Percentiles rank a stretch among this genome's conserved stretches.
Conservation (phyloP, 2,113 vertebrate genomes). For the Hippocampus zosterae region DNA sequence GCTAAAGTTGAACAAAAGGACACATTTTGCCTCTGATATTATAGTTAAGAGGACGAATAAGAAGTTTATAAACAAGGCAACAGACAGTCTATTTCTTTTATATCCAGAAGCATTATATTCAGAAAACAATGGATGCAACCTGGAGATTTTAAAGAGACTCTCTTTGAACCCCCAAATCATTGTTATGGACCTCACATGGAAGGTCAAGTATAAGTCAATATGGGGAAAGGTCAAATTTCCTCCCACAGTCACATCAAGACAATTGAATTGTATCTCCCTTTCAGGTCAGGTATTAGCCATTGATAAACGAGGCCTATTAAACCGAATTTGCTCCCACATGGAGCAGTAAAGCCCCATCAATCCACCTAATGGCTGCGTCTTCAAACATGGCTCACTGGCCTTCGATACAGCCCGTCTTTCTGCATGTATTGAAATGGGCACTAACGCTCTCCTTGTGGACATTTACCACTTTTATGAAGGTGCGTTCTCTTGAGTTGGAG, state of each 20-base stretch:
- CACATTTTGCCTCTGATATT: slow-evolving; percentile 27
- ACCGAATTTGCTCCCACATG: slow-evolving; percentile 49
- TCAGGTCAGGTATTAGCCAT: slow-evolving; percentile 22
- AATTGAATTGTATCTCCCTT: slow-evolving; percentile 20
- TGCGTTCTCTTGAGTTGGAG: slow-evolving; percentile 33
- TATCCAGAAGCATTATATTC: slow-evolving; percentile 2
- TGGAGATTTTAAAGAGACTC: slow-evolving; percentile 5
- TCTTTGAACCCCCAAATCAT: slow-evolving; percentile 9
- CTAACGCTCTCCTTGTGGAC: slow-evolving; percentile 45
- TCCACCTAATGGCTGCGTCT: slow-evolving; percentile 49
- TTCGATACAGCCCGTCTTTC: slow-evolving; percentile 19
- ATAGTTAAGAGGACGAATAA: slow-evolving; percentile 44
- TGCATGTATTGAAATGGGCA: slow-evolving; percentile 40
- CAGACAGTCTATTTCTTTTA: slow-evolving; percentile 17
- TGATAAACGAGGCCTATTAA: slow-evolving; percentile 61
- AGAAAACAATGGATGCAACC: slow-evolving; percentile 11
- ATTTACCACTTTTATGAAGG: slow-evolving; percentile 49
- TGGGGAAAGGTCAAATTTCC: slow-evolving; percentile 20
- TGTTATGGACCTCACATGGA: not conserved
- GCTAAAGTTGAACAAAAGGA: slow-evolving; percentile 43
- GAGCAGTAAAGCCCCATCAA: slow-evolving; percentile 61
- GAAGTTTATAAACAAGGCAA: slow-evolving; percentile 37
- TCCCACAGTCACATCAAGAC: slow-evolving; percentile 21
- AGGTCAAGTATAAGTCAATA: slow-evolving; percentile 23
- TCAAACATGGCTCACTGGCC: slow-evolving; percentile 18